Evolutionary conservation across 2,888 invertebrate species (phyloP).

Genomic region (Nysson spinosus): DNA sequence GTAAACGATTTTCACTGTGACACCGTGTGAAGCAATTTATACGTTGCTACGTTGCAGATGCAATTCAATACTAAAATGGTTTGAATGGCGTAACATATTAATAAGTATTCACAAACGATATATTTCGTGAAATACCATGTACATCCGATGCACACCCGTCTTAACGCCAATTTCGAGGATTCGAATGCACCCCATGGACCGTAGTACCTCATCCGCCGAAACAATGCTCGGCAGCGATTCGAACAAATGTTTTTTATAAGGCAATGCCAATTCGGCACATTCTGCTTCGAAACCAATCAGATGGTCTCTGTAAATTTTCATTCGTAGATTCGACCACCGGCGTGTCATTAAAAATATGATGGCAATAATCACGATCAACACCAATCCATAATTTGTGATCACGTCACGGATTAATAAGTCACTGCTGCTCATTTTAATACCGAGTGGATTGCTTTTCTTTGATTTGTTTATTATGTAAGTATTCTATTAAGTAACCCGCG

Average conservation of each 20-base stretch:
- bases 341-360: conserved; percentile 48
- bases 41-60: too few species aligned
- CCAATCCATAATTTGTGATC: conserved; percentile 61
- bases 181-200: conserved; percentile 63
- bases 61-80: too few species aligned
- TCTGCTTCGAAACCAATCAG: conserved; percentile 69
- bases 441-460: too few species aligned
- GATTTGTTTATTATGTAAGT: too few species aligned
- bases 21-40: too few species aligned
- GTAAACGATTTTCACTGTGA: too few species aligned
- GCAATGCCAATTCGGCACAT: conserved; percentile 61
- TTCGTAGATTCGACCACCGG: conserved; percentile 61
- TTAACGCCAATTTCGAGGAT: conserved; percentile 73
- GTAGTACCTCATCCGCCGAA: conserved; percentile 64
- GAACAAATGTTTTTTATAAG: conserved; percentile 65
- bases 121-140: too few species aligned
- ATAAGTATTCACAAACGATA: too few species aligned
- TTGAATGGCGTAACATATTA: too few species aligned
- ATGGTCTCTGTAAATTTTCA: conserved; percentile 61
- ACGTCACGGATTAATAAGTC: conserved; percentile 70
- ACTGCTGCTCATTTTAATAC: conserved; percentile 61
- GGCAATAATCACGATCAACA: conserved; percentile 35
- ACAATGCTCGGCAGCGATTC: conserved; percentile 50
- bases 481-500: too few species aligned
- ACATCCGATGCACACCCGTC: conserved; percentile 62